Conservation (phyloP, 2,888 invertebrate species). For the Camponotus fellah region DNA sequence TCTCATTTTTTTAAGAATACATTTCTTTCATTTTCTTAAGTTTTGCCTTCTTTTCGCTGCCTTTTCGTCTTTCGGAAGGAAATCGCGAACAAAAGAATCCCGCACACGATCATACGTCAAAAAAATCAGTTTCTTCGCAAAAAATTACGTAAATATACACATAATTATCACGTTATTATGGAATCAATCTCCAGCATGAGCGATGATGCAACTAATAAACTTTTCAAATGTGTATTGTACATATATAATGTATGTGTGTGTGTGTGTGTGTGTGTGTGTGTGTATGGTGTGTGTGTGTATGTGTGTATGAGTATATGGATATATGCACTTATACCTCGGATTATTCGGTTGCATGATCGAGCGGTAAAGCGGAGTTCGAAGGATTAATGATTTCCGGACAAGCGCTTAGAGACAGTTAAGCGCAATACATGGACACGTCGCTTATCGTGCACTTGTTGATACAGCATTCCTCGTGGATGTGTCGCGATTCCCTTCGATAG, state of each 20-base stretch:
- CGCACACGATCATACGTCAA: background rate
- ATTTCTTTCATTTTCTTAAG: background rate
- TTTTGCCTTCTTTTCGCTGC: background rate
- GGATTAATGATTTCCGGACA: constrained; percentile 41
- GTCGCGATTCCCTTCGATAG: no score
- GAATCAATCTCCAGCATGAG: constrained; percentile 35
- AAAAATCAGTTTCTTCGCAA: constrained; percentile 4
- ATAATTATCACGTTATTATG: background rate
- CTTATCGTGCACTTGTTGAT: constrained; percentile 83
- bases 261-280: no score
- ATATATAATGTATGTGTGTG: background rate
- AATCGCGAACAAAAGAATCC: background rate
- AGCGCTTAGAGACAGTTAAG: no score
- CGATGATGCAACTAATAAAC: constrained; percentile 14
- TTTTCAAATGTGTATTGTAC: constrained; percentile 11
- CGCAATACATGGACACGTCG: constrained; percentile 85
- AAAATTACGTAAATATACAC: constrained; percentile 28
- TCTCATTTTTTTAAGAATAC: background rate
- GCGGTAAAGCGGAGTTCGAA: constrained; percentile 46
- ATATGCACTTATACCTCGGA: constrained; percentile 15
- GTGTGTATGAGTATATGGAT: background rate
- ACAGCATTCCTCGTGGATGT: constrained; percentile 87
- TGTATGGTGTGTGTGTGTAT: no score
- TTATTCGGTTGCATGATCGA: constrained; percentile 47
- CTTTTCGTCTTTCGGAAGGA: background rate